These are phyloP conservation scores for Xylocampa areola DNA, from an alignment of 2,888 invertebrate species.

Conservation along the genomic window DNA sequence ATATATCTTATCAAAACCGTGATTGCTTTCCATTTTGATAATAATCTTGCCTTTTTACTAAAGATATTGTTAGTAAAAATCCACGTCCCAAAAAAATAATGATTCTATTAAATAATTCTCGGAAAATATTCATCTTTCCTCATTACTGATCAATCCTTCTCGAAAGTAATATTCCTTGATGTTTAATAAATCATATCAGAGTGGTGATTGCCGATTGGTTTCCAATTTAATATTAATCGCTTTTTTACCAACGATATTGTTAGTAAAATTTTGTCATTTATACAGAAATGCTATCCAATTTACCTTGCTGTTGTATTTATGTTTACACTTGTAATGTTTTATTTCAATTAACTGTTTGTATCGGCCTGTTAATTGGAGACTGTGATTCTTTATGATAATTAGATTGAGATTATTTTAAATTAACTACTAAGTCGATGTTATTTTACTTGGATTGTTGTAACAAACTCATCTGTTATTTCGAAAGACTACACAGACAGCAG, in stretches of 20 bases:
- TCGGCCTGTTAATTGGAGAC: not conserved
- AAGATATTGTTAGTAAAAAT: no score
- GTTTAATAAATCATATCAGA: conserved; percentile 30
- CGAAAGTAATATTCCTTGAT: conserved; percentile 37
- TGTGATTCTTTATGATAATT: not conserved
- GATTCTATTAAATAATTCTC: conserved; percentile 29
- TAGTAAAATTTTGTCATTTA: conserved; percentile 4
- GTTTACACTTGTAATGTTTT: not conserved
- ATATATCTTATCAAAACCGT: no score
- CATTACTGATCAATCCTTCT: conserved; percentile 32
- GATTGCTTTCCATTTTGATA: no score
- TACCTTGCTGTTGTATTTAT: conserved; percentile 1
- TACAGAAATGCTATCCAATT: conserved; percentile 16
- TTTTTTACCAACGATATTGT: conserved; percentile 29
- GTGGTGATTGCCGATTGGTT: conserved; percentile 45
- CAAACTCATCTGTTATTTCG: conserved; percentile 3
- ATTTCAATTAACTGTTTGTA: conserved; percentile 1
- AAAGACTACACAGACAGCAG: not conserved
- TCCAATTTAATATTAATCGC: conserved; percentile 29
- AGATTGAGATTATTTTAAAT: conserved; percentile 14
- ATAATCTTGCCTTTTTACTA: no score
- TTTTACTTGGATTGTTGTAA: conserved; percentile 6
- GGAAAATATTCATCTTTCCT: conserved; percentile 33
- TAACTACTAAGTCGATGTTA: not conserved
- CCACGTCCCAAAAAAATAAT: conserved; percentile 3